Base-by-base conservation (phyloP, 2,113 vertebrate species). In the Lampris megalopsis region DNA sequence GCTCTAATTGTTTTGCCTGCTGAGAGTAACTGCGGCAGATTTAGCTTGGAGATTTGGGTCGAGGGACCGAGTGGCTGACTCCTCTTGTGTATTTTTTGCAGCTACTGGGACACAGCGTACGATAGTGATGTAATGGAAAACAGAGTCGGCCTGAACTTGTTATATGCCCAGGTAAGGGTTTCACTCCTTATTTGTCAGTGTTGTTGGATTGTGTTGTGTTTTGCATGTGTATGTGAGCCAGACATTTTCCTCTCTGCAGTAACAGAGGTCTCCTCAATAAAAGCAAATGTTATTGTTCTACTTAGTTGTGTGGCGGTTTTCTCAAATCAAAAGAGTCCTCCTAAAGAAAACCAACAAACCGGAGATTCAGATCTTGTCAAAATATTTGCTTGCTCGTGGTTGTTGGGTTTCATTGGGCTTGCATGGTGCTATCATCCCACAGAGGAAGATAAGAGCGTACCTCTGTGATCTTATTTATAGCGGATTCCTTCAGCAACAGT, bases 41-140 rank as follows among this genome's bases (percentile, higher is more conserved):
- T 2, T 1, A 40, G n/a, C 43, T 13, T 42, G 4, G 10, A 57
- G 36, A 8, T 38, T 10, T 58, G 38, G 48, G 52, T 54, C 9
- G 24, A 10, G 56, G 56, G 65, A 13, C 2, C 36, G 36, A 63
- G 4, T n/a, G 3, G 24, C 24, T 24, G 24, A 24, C 24, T 24
- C 24, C 24, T 65, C 35, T 53, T 61, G 1, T 43, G 43, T 66
- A 47, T 78, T 57, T 43, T 73, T 37, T 80, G 50, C 89, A 99
- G 98, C 92, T 99, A 99, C 70, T 99, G 98, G 98, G 98, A 99
- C 88, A 96, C 96, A 6, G 94, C 96, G 11, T 99, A 98, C 1
- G 98, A 99, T 0, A 91, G 93, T 0, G 98, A 99, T 24, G 96
- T 99, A 8, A 99, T 99, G 97, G 98, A 99, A 86, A 96, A 97